Conservation (phyloP, 37 sponge, comb jelly and placozoan species). For the Agelas oroides region DNA sequence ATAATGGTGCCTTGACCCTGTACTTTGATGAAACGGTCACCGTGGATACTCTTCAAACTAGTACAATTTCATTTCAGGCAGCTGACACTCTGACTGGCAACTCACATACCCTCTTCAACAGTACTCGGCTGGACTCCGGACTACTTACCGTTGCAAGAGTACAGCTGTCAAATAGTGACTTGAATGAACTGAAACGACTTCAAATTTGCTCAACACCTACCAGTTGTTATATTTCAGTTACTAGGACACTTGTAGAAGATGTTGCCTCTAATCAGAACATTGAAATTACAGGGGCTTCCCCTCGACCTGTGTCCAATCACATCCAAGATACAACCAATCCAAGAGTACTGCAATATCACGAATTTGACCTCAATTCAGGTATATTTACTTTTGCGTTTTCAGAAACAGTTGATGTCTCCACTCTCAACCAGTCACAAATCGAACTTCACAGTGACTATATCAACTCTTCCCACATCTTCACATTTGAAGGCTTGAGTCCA, state of each 20-base stretch:
- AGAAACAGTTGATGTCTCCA: constrained; percentile 71
- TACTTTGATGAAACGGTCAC: constrained; percentile 84
- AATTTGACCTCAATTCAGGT: constrained; percentile 74
- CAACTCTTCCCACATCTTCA: constrained; percentile 54
- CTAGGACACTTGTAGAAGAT: constrained; percentile 36
- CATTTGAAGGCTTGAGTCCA: constrained; percentile 2
- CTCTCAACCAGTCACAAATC: constrained; percentile 12
- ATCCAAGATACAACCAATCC: constrained; percentile 68
- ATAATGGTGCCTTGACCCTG: constrained; percentile 67
- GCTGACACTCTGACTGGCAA: background rate
- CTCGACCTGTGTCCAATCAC: constrained; percentile 31
- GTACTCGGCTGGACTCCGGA: constrained; percentile 35
- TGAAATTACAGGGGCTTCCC: background rate
- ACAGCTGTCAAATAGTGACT: constrained; percentile 57
- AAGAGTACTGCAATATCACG: constrained; percentile 30
- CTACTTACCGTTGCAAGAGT: constrained; percentile 35
- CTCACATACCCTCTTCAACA: constrained; percentile 18
- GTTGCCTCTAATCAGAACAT: constrained; percentile 21
- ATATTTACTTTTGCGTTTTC: constrained; percentile 76
- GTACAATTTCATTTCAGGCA: constrained; percentile 54
- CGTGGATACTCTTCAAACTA: constrained; percentile 21
- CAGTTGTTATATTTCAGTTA: constrained; percentile 38
- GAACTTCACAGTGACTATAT: constrained; percentile 45
- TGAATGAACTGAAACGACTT: constrained; percentile 80
- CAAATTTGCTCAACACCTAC: constrained; percentile 36